Percentiles rank a stretch among this genome's conserved stretches.
These are phyloP conservation scores for Trissoscelio sp. DNA, from an alignment of 2,888 invertebrate genomes.

Conservation along the genomic window DNA sequence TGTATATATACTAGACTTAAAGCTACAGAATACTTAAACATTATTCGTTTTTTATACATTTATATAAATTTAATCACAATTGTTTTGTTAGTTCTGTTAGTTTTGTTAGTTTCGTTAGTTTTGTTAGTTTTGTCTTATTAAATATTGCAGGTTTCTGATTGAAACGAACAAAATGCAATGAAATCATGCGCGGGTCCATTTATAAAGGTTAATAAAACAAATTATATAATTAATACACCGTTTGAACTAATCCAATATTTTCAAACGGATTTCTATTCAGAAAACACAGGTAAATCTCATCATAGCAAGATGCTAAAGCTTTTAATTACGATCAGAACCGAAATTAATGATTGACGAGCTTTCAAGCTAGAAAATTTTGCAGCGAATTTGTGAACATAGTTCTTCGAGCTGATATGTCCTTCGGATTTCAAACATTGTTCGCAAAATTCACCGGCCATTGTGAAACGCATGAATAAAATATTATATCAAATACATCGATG, in stretches of 20 bases:
- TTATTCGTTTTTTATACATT: too few relatives aligned
- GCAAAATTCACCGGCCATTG: background rate
- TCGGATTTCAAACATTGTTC: conserved; percentile 1
- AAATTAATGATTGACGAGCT: too few relatives aligned
- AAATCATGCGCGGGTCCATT: conserved; percentile 10
- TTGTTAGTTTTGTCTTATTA: too few relatives aligned
- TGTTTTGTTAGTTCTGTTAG: too few relatives aligned
- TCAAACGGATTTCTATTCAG: conserved; percentile 10
- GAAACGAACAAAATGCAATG: too few relatives aligned
- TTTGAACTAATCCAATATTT: conserved; percentile 35
- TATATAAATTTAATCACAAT: too few relatives aligned
- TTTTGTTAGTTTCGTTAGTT: too few relatives aligned
- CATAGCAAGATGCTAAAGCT: conserved; percentile 20
- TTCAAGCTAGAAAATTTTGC: conserved; percentile 1
- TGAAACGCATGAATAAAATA: conserved; percentile 7
- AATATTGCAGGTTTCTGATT: too few relatives aligned
- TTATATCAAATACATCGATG: background rate
- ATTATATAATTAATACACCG: conserved; percentile 25
- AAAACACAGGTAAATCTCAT: conserved; percentile 7
- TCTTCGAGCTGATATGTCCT: background rate
- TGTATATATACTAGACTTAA: too few relatives aligned
- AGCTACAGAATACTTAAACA: too few relatives aligned
- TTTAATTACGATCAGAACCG: too few relatives aligned
- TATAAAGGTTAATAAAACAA: conserved; percentile 29
- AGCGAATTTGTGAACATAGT: background rate